phyloP scores from a whole-genome alignment of 2,888 invertebrate genomes.

The Anthrax anthrax region DNA sequence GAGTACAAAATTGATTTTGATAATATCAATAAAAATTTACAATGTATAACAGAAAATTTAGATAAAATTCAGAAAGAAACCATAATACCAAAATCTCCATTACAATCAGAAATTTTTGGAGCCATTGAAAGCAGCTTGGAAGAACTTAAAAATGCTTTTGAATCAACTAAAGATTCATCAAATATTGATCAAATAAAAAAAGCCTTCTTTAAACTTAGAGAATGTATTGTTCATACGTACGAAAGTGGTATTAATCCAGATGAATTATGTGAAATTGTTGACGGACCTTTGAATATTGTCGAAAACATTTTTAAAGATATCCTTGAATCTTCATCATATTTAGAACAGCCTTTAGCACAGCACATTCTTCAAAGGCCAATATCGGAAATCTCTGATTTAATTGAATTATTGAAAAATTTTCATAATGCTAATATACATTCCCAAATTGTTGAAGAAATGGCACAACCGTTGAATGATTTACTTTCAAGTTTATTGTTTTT shows the following conservation, averaged over 20 bases:
- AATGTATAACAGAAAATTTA: neutral
- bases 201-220: slow-evolving; percentile 4
- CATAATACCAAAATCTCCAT: neutral
- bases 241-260: neutral
- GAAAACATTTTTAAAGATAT: slow-evolving; percentile 1
- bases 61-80: neutral
- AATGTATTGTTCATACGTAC: slow-evolving; percentile 10
- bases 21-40: neutral
- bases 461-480: neutral
- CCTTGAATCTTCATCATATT: neutral
- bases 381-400: neutral
- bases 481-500: neutral
- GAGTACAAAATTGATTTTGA: neutral
- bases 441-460: neutral
- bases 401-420: neutral
- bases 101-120: neutral
- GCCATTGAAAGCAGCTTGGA: neutral
- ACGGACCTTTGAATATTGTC: neutral
- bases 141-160: neutral
- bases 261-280: neutral
- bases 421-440: neutral
- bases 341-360: neutral
- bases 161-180: neutral
- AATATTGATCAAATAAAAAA: neutral
- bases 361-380: slow-evolving; percentile 1